phyloP scores from a whole-genome alignment of 2,797 vertebrate genomes.

The Danio jaintianensis region DNA sequence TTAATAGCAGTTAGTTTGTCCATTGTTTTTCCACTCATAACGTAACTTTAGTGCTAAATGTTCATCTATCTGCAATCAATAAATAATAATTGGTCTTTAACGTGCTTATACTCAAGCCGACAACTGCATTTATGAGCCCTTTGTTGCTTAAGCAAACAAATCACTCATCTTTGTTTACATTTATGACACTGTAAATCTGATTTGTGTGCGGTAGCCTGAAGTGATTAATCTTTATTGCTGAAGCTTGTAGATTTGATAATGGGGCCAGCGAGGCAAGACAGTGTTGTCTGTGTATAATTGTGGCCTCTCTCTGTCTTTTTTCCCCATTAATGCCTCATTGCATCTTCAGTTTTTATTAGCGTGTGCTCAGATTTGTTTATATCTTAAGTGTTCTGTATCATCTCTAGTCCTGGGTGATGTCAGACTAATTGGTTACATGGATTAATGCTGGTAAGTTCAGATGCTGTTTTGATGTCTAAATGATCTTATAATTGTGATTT shows the following conservation, averaged over 20 bases:
- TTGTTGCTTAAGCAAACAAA: conserved; percentile 18
- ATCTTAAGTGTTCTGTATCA: conserved; percentile 2
- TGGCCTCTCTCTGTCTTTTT: neutral
- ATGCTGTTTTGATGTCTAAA: neutral
- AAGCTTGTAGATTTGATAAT: conserved; percentile 42
- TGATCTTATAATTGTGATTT: neutral
- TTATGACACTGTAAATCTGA: conserved; percentile 25
- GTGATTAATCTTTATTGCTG: conserved; percentile 33
- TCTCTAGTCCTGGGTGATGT: conserved; percentile 2
- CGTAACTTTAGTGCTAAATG: conserved; percentile 3
- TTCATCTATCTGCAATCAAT: conserved; percentile 2
- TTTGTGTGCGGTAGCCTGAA: neutral
- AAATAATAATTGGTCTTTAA: conserved; percentile 18
- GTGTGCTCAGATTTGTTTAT: neutral
- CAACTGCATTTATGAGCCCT: neutral
- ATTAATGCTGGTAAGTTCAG: conserved; percentile 5
- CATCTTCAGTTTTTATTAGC: conserved; percentile 34
- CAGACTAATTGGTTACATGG: conserved; percentile 21
- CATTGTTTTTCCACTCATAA: too few relatives aligned
- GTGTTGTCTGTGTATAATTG: conserved; percentile 25
- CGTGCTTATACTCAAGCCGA: neutral
- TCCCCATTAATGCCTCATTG: neutral
- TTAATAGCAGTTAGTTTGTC: too few relatives aligned
- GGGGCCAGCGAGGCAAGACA: conserved; percentile 20
- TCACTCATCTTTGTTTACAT: neutral